phyloP scores from a whole-genome alignment of 1,140 invertebrate species.

The Halesus radiatus region DNA sequence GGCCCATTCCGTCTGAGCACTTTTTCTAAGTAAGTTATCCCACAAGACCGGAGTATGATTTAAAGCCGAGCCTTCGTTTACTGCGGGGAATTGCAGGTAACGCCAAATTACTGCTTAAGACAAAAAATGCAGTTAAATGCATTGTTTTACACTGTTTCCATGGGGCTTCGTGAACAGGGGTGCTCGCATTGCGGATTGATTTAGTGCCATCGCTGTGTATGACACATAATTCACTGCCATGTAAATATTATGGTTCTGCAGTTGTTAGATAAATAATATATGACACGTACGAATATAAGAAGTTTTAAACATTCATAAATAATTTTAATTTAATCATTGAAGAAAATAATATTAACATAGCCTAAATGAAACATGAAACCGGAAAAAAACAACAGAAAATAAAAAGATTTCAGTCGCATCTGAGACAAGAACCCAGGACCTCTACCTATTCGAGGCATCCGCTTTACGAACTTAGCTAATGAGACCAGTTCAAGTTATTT shows the following conservation, averaged over 20 bases:
- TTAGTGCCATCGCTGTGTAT: not conserved
- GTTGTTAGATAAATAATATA: not conserved
- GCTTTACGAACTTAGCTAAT: no score
- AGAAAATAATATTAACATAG: no score
- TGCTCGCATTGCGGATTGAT: not conserved
- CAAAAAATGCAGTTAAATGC: not conserved
- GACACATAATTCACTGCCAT: not conserved
- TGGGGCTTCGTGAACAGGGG: not conserved
- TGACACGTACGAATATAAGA: not conserved
- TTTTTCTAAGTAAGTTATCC: conserved; percentile 10
- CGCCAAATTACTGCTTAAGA: not conserved
- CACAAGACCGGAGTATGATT: not conserved
- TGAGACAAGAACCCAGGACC: no score
- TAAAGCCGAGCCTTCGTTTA: conserved; percentile 5
- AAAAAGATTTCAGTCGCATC: no score
- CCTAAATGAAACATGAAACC: no score
- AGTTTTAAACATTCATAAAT: no score
- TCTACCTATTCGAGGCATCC: no score
- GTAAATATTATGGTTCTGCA: conserved; percentile 4
- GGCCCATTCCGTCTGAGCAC: not conserved
- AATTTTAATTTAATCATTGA: no score
- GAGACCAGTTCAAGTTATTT: no score
- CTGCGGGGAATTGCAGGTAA: conserved; percentile 4
- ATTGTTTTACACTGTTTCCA: conserved; percentile 16
- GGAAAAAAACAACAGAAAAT: no score